Evolutionary conservation across 2,797 vertebrate genomes (phyloP).

Genomic region (Enteromius thamalakanensis): DNA sequence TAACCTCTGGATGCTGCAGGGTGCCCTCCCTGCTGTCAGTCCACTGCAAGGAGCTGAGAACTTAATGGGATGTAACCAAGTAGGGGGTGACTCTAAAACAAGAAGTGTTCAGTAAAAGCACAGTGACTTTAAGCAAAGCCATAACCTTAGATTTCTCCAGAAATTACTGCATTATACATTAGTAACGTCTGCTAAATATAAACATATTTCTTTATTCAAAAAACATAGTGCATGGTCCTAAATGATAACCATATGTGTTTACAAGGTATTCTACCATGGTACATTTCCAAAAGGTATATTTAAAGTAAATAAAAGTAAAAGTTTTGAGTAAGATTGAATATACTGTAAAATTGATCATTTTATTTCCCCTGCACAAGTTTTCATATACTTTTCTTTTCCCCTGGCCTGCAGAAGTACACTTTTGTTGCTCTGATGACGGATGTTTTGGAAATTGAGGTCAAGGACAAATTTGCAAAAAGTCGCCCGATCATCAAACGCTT

Average conservation of each 20-base stretch:
- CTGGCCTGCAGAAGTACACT: conserved; percentile 87
- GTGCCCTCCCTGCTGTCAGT: neutral
- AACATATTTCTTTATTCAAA: neutral
- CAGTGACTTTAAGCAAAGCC: neutral
- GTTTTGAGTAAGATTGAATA: neutral
- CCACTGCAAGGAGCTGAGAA: neutral
- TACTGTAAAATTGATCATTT: neutral
- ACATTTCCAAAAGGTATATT: neutral
- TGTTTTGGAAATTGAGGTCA: conserved; percentile 93
- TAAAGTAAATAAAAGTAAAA: neutral
- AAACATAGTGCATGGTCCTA: neutral
- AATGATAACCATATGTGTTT: neutral
- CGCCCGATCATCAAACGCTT: conserved; percentile 97
- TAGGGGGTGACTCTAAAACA: conserved; percentile 1
- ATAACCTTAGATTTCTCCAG: neutral
- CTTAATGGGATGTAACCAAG: conserved; percentile 22
- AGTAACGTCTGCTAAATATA: neutral
- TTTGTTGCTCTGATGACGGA: conserved; percentile 96
- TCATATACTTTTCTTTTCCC: neutral
- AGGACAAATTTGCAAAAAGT: conserved; percentile 98
- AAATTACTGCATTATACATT: neutral
- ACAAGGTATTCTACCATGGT: neutral
- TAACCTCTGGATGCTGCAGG: conserved; percentile 4
- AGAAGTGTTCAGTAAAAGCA: neutral
- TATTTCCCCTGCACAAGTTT: neutral